phyloP scores from a whole-genome alignment of 2,888 invertebrate genomes.

The Lepidocyrtoides sp. region DNA sequence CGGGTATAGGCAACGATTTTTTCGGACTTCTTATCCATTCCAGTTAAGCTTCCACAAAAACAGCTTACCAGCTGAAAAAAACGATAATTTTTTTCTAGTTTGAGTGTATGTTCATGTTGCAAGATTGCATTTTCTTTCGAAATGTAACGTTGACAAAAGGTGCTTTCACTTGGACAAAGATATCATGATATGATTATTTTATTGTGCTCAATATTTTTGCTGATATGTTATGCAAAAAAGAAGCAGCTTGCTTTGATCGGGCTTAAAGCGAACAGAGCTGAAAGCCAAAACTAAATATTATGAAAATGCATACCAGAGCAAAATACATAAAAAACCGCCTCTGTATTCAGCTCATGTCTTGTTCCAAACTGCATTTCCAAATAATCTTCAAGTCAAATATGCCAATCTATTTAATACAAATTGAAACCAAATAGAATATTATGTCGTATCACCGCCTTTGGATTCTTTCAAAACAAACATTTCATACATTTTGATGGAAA shows the following conservation, averaged over 20 bases:
- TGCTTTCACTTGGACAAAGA: background rate
- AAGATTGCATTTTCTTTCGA: background rate
- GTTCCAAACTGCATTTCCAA: no score
- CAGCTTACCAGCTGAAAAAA: background rate
- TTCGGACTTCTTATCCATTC: slow-evolving; percentile 31
- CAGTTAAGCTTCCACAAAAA: slow-evolving; percentile 61
- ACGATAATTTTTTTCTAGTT: no score
- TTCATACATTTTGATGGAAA: no score
- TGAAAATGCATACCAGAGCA: background rate
- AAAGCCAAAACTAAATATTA: background rate
- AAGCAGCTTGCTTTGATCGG: background rate
- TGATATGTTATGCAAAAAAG: background rate
- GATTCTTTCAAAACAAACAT: no score
- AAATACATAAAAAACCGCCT: no score
- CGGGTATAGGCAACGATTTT: background rate
- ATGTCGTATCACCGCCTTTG: no score
- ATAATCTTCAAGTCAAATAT: no score
- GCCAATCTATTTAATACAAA: no score
- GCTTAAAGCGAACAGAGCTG: background rate
- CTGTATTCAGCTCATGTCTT: no score
- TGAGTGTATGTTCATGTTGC: background rate
- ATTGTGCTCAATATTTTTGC: background rate
- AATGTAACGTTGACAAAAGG: background rate
- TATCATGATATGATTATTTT: background rate
- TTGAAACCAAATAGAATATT: no score